Evolutionary conservation across 2,797 vertebrate genomes (phyloP).

Genomic region (Enteromius thamalakanensis): DNA sequence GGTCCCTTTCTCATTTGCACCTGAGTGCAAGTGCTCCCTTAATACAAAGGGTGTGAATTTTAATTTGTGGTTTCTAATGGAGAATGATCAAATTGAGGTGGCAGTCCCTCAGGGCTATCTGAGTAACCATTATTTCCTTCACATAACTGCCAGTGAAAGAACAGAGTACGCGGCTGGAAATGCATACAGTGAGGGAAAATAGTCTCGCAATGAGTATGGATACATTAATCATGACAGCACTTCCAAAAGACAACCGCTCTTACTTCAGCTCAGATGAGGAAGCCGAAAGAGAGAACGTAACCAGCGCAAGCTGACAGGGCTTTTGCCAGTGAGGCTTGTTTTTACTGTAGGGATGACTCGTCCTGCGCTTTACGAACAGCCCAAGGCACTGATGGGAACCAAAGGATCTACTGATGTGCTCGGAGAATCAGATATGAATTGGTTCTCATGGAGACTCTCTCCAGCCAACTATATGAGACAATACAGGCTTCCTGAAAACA

Average conservation of each 20-base stretch:
- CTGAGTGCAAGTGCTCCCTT: constrained; percentile 24
- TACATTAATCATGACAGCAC: constrained; percentile 79
- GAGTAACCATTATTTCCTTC: constrained; percentile 65
- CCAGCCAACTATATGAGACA: background rate
- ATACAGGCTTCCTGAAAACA: background rate
- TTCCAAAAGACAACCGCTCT: constrained; percentile 72
- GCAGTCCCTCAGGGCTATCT: constrained; percentile 66
- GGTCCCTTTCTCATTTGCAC: constrained; percentile 59
- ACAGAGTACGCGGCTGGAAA: constrained; percentile 59
- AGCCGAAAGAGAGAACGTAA: constrained; percentile 60
- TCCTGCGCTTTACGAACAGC: constrained; percentile 62
- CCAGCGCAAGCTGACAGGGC: constrained; percentile 61
- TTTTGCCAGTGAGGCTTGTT: constrained; percentile 65
- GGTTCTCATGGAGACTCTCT: constrained; percentile 58
- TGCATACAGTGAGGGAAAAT: constrained; percentile 56
- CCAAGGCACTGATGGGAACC: constrained; percentile 57
- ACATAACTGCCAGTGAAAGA: constrained; percentile 68
- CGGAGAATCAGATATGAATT: constrained; percentile 56
- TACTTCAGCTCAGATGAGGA: constrained; percentile 65
- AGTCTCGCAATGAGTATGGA: constrained; percentile 49
- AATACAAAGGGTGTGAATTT: constrained; percentile 64
- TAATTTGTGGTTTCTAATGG: constrained; percentile 76
- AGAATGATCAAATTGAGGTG: constrained; percentile 73
- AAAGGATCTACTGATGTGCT: constrained; percentile 42
- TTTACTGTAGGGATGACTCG: constrained; percentile 52